Evolutionary conservation across 2,113 vertebrate genomes (phyloP), one percentile per base, ranked within the genome.

Genomic region (Rhea americana): DNA sequence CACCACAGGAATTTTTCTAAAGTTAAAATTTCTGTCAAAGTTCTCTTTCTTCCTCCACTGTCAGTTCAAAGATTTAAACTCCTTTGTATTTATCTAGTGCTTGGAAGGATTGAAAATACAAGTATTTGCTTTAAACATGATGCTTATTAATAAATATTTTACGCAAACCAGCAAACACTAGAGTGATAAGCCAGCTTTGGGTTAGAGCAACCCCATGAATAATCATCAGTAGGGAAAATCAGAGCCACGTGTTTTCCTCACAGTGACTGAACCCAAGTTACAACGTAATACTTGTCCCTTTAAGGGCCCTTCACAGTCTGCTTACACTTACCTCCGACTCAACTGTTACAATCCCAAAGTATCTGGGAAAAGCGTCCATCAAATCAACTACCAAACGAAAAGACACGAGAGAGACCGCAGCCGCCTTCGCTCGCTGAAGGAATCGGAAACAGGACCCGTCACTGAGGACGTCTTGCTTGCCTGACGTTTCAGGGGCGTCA

Each of bases 61-160:
- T 18, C 74, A 73, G 21, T 35, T 80, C 35, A 10, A 41, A 91
- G 2, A 78, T 67, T 86, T 18, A 39, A 26, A 72, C 43, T 89
- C 79, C 26, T 68, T 43, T 48, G 48, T 9, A 28, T 50, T 85
- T 83, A 67, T 61, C 47, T 82, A 8, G 9, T 37, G 37, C 32
- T 58, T 51, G 39, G 39, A 83, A 37, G 4, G 10, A 30, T 7
- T 83, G 72, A 86, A 94, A 77, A 87, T 9, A 48, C 2, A 73
- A 94, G 70, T 62, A 85, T 80, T 88, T 94, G 37, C 58, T 76
- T 87, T 83, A 71, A 90, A 84, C 47, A 89, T 79, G 9, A 81
- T 93, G 76, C 58, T 75, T 91, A 95, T 91, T 82, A 72, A 91
- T 72, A 62, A 56, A 26, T 59, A 56, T 55, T 82, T 77, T 90